These are phyloP conservation scores for Cuculus canorus DNA, from an alignment of 2,797 vertebrate species.

Conservation along the genomic window DNA sequence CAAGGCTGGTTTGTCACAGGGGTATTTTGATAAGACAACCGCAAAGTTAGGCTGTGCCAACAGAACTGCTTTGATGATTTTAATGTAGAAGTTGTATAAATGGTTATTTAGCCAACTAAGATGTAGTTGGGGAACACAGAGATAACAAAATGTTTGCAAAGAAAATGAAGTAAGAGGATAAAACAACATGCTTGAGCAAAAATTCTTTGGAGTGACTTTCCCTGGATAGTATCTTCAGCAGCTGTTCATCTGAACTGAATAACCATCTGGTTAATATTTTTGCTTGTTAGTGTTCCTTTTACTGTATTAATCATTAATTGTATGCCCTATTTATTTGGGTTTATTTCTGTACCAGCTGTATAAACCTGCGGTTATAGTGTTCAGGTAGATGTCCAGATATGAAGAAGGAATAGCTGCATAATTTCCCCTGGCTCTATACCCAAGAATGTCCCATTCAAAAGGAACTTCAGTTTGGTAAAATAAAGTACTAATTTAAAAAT, in stretches of 20 bases:
- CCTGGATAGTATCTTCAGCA: neutral
- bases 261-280: neutral
- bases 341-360: neutral
- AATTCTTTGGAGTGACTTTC: neutral
- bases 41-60: neutral
- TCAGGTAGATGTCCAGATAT: neutral
- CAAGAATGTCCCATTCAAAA: neutral
- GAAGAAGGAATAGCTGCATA: neutral
- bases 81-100: neutral
- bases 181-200: neutral
- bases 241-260: neutral
- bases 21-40: neutral
- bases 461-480: neutral
- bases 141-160: neutral
- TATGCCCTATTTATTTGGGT: neutral
- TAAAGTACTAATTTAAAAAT: neutral
- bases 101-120: neutral
- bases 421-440: neutral
- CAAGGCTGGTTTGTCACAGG: neutral
- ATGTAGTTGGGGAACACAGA: neutral
- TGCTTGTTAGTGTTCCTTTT: neutral
- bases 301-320: neutral
- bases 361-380: neutral
- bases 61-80: neutral
- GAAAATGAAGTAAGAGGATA: neutral